These are phyloP conservation scores for Linnaemya tessellans DNA, from an alignment of 2,888 invertebrate species.

Conservation along the genomic window DNA sequence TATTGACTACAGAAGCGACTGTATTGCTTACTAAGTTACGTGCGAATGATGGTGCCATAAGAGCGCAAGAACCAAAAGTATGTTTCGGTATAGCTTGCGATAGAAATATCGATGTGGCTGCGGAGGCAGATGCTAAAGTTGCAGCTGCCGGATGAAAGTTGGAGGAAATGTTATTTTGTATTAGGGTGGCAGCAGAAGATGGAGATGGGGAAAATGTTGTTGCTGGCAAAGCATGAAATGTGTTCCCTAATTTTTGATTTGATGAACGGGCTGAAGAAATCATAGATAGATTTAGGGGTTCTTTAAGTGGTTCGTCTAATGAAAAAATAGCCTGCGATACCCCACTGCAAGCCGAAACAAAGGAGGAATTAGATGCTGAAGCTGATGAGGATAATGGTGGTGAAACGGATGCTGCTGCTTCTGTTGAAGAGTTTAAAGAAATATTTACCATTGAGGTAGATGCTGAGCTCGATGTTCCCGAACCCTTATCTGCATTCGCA, in stretches of 20 bases:
- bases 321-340: constrained; percentile 48
- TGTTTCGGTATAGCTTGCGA: constrained; percentile 79
- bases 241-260: constrained; percentile 42
- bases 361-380: constrained; percentile 74
- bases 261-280: constrained; percentile 41
- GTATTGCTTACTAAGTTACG: constrained; percentile 69
- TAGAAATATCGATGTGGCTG: constrained; percentile 74
- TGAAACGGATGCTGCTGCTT: constrained; percentile 72
- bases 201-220: constrained; percentile 71
- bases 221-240: constrained; percentile 44
- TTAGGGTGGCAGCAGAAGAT: constrained; percentile 32
- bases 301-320: constrained; percentile 58
- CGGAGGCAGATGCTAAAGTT: constrained; percentile 42
- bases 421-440: constrained; percentile 73
- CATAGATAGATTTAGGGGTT: constrained; percentile 70
- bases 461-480: constrained; percentile 56
- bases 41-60: constrained; percentile 79
- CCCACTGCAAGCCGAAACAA: constrained; percentile 77
- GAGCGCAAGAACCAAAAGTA: constrained; percentile 82
- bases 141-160: constrained; percentile 31
- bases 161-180: constrained; percentile 11
- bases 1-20: constrained; percentile 48
- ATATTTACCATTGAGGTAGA: constrained; percentile 70
- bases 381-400: constrained; percentile 69
- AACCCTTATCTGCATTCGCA: constrained; percentile 40